Evolutionary conservation across 1,140 invertebrate species (phyloP).

Genomic region (Polypedilum pembai): DNA sequence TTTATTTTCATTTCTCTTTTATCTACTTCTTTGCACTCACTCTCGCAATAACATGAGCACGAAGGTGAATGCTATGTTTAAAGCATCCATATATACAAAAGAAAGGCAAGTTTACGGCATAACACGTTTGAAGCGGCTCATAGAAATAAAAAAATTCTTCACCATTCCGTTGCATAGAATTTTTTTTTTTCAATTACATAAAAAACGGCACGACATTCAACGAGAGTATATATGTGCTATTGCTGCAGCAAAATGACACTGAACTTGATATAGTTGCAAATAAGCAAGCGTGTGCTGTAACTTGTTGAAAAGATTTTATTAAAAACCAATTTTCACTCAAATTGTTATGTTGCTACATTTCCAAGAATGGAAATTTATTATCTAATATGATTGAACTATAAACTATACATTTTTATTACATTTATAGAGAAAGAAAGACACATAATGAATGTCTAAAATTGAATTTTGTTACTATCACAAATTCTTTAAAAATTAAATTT

Average conservation of each 20-base stretch:
- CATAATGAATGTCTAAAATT: too few species aligned
- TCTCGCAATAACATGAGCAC: not conserved
- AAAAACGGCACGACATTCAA: not conserved
- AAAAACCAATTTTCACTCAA: not conserved
- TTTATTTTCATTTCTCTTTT: not conserved
- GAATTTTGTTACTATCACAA: too few species aligned
- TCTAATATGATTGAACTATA: conserved; percentile 6
- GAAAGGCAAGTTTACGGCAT: conserved; percentile 1
- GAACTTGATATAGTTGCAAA: not conserved
- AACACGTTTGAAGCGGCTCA: not conserved
- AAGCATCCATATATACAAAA: not conserved
- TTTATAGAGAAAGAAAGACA: not conserved
- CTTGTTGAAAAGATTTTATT: not conserved
- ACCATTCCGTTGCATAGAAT: not conserved
- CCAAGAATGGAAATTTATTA: not conserved
- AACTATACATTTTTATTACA: not conserved
- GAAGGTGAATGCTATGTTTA: conserved; percentile 17
- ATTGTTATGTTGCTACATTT: conserved; percentile 13
- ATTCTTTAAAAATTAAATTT: too few species aligned
- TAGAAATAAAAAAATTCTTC: not conserved
- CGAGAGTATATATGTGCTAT: not conserved
- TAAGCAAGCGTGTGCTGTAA: not conserved
- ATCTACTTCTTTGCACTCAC: not conserved
- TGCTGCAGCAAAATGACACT: not conserved
- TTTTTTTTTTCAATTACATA: not conserved